Evolutionary conservation across 2,888 invertebrate genomes (phyloP), one percentile per base, ranked within the genome.

Genomic region (Scaptomyza flava): DNA sequence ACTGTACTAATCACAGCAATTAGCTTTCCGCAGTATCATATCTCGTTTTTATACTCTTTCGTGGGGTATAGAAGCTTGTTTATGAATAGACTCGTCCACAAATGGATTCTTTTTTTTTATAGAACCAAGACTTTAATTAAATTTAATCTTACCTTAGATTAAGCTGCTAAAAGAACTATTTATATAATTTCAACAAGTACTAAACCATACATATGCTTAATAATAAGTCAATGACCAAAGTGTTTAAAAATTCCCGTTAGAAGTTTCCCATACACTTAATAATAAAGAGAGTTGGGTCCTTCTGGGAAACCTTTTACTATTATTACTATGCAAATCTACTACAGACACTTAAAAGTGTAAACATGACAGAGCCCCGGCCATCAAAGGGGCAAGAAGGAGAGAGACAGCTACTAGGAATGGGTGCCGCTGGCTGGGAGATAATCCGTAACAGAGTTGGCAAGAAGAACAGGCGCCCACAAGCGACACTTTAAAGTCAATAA

Each of bases 401-500:
- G 17, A 0, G n/a, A 9, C 27, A 27, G 27, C 4, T 3, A 27
- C 27, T 27, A 27, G 27, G 27, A 27, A 6, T 0, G 6, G 27
- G 6, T 27, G 31, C 23, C 23, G 48, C 46, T 45, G 43, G 8
- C 2, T n/a, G 43, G 12, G 38, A 14, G 34, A 62, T 61, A 65
- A 76, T 76, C 77, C 62, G 45, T 54, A 56, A 65, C 42, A 17
- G 60, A 51, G 72, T 57, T 68, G 80, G 59, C 64, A 69, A 64
- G 54, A 65, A 73, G 59, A 75, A 50, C 27, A 51, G 59, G 47
- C 60, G 51, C 17, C 71, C 74, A 51, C 66, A 67, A 57, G 68
- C 69, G 48, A 72, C 87, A 87, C 81, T 87, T 81, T 72, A 76
- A 68, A 71, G 79, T 68, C 79, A 84, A 86, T 61, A 78, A 51